Percentiles rank a stretch among this genome's conserved stretches.
phyloP scores from a whole-genome alignment of 2,888 invertebrate species.

The Crioceris asparagi region DNA sequence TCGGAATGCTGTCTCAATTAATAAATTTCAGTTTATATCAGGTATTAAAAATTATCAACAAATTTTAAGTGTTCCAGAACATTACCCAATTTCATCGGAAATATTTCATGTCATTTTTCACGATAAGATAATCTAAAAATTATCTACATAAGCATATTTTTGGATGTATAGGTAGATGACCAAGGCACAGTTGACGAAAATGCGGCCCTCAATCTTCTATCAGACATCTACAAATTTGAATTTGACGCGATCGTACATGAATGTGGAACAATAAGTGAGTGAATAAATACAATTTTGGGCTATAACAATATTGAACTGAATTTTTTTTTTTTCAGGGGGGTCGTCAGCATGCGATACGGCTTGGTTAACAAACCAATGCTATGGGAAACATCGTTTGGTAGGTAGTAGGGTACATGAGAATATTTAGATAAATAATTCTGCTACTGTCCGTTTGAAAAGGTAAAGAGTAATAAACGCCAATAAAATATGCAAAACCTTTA shows the following conservation, averaged over 20 bases:
- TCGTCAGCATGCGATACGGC: conserved; percentile 30
- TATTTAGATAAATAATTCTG: neutral
- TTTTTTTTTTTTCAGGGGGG: conserved; percentile 22
- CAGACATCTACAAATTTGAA: conserved; percentile 28
- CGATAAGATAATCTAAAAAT: too few relatives aligned
- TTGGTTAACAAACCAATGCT: conserved; percentile 32
- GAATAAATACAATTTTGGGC: neutral
- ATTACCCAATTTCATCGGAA: too few relatives aligned
- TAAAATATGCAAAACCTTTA: too few relatives aligned
- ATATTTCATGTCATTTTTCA: too few relatives aligned
- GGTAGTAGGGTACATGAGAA: conserved; percentile 5
- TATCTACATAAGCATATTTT: too few relatives aligned
- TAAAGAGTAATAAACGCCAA: too few relatives aligned
- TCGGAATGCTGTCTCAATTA: too few relatives aligned
- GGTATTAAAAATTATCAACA: too few relatives aligned
- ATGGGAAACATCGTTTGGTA: conserved; percentile 20
- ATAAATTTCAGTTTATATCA: too few relatives aligned
- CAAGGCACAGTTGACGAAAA: conserved; percentile 36
- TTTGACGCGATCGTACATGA: conserved; percentile 27
- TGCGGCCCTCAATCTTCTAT: conserved; percentile 33
- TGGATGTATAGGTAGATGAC: conserved; percentile 33
- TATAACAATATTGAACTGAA: neutral
- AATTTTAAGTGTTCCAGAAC: too few relatives aligned
- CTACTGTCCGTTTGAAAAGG: too few relatives aligned
- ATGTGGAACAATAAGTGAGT: conserved; percentile 33